These are phyloP conservation scores for Hypothenemus hampei DNA, from an alignment of 1,140 invertebrate genomes.

Conservation along the genomic window DNA sequence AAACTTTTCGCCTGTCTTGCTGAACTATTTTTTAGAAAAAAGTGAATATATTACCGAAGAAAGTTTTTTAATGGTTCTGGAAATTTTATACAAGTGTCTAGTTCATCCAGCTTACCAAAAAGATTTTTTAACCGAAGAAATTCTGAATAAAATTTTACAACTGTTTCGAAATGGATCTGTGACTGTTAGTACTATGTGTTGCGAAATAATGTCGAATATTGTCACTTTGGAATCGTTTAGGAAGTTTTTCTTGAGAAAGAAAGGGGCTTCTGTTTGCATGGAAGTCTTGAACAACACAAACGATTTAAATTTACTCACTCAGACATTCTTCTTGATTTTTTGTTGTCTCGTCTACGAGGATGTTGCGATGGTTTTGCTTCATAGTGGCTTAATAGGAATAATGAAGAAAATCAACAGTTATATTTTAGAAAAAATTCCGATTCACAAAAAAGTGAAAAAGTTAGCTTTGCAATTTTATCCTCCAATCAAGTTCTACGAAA, in stretches of 20 bases:
- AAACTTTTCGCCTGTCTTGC: slow-evolving; percentile 21
- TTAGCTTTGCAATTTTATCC: slow-evolving; percentile 32
- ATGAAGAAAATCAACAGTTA: slow-evolving; percentile 27
- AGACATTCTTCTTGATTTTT: slow-evolving; percentile 34
- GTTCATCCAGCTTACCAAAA: slow-evolving; percentile 26
- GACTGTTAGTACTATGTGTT: slow-evolving; percentile 17
- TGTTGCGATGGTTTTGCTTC: slow-evolving; percentile 28
- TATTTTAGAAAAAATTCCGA: slow-evolving; percentile 21
- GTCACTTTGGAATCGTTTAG: slow-evolving; percentile 23
- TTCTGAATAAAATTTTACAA: slow-evolving; percentile 27
- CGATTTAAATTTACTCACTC: slow-evolving; percentile 28
- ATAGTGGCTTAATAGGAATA: slow-evolving; percentile 23
- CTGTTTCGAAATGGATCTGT: slow-evolving; percentile 13
- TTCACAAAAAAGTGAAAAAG: slow-evolving; percentile 28
- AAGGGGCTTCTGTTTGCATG: slow-evolving; percentile 28
- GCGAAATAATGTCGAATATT: slow-evolving; percentile 31
- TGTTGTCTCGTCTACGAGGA: slow-evolving; percentile 30
- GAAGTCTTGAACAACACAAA: slow-evolving; percentile 18
- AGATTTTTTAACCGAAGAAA: slow-evolving; percentile 20
- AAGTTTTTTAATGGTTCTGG: slow-evolving; percentile 24
- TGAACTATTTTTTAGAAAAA: slow-evolving; percentile 29
- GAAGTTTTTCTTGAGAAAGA: slow-evolving; percentile 29
- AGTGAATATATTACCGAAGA: slow-evolving; percentile 12
- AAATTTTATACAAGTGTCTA: slow-evolving; percentile 31
- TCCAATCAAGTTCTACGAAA: slow-evolving; percentile 37